Evolutionary conservation across 2,113 vertebrate genomes (phyloP).

Genomic region (Nannospalax galili): DNA sequence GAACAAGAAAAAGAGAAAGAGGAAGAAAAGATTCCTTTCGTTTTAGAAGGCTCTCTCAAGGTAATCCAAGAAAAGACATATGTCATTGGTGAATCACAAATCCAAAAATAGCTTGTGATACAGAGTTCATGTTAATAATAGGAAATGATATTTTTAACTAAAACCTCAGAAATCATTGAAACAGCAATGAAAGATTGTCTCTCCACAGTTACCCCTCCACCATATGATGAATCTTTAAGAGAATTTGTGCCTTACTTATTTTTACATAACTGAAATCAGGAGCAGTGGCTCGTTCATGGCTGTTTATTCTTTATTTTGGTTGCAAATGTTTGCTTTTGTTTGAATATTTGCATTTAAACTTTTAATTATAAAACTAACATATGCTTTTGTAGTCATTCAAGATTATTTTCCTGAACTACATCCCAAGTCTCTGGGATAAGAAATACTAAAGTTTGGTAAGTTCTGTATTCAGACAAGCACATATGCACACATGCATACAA

Average conservation of each 20-base stretch:
- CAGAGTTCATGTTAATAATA: neutral
- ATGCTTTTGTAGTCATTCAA: neutral
- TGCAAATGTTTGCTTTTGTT: neutral
- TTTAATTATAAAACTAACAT: neutral
- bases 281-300: neutral
- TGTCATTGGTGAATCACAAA: neutral
- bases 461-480: neutral
- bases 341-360: neutral
- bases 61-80: conserved; percentile 77
- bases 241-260: neutral
- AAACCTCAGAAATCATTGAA: neutral
- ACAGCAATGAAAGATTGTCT: neutral
- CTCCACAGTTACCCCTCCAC: neutral
- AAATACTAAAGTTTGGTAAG: neutral
- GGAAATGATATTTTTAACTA: neutral
- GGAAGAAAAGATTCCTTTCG: conserved; percentile 74
- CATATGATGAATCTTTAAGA: neutral
- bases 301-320: neutral
- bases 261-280: neutral
- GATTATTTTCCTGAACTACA: neutral
- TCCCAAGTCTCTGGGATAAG: neutral
- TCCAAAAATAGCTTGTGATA: neutral
- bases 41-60: conserved; percentile 89
- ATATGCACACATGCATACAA: neutral
- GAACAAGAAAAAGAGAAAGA: conserved; percentile 72